Evolutionary conservation across 2,888 invertebrate species (phyloP), one percentile per base, ranked within the genome.

Genomic region (Eupithecia vulgata): DNA sequence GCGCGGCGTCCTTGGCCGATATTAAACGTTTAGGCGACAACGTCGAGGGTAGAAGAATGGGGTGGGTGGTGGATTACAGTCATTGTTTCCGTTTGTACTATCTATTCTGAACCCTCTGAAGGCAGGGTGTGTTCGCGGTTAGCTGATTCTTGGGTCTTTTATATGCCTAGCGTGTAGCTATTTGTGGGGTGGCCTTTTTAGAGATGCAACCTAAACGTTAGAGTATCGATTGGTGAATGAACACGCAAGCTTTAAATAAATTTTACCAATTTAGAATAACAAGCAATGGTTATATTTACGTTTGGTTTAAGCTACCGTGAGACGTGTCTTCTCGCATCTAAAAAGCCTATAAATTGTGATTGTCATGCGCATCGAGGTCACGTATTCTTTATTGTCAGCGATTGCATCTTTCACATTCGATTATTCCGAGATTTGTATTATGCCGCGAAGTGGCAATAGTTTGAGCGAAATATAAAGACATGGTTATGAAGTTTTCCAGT

Each of bases 1-100:
- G 81, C 81, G 78, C 76, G 81, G 77, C 82, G 90, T 83, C 91
- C 93, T 92, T 92, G 92, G 88, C 92, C 92, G 89, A 90, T 86
- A 90, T 92, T 88, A 89, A 90, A 89, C 88, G 88, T 90, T 90
- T 88, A 90, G 88, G 83, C 83, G 86, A 86, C 85, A 83, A 83
- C 81, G 79, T 81, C 76, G 80, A 79, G 81, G 73, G 76, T 74
- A 73, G 77, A 80, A 81, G 83, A 81, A 82, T 81, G 82, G 85
- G 84, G 81, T 81, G 83, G 84, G 81, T 81, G 81, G 84, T 69
- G 75, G 77, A 75, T 84, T 84, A 85, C 83, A 78, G 82, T 81
- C 85, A 88, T 91, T 91, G 90, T 91, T 90, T 83, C 86, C 87
- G 88, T 89, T 87, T 84, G 82, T 83, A 81, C 81, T 85, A 81